Evolutionary conservation across 2,888 invertebrate genomes (phyloP).

Genomic region (Mythimna pallens): DNA sequence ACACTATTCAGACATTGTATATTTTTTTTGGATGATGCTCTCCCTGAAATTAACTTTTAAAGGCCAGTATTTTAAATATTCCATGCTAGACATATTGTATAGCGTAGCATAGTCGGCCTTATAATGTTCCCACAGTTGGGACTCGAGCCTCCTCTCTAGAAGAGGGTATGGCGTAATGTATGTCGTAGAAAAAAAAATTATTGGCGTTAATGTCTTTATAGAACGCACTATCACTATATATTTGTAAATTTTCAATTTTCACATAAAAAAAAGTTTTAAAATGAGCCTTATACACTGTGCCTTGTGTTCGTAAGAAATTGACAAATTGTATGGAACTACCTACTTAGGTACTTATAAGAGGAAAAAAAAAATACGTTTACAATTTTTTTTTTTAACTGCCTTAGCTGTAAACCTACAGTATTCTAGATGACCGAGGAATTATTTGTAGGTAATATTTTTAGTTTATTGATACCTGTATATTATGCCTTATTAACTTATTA

Average conservation of each 20-base stretch:
- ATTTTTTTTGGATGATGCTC: slow-evolving; percentile 10
- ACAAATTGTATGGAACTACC: slow-evolving; percentile 19
- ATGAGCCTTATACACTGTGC: slow-evolving; percentile 51
- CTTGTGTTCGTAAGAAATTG: slow-evolving; percentile 38
- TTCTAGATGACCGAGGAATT: slow-evolving; percentile 21
- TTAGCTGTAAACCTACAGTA: background rate
- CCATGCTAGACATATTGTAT: background rate
- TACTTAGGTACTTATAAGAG: background rate
- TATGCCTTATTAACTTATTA: background rate
- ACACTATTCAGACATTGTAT: slow-evolving; percentile 45
- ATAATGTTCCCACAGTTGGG: too few relatives aligned
- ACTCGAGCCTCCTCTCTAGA: too few relatives aligned
- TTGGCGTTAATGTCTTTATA: background rate
- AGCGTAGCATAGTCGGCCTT: too few relatives aligned
- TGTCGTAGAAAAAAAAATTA: background rate
- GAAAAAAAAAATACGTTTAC: background rate
- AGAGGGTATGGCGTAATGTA: background rate
- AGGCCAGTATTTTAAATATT: slow-evolving; percentile 18
- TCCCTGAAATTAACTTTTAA: slow-evolving; percentile 5
- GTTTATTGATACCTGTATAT: background rate
- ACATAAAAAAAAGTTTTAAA: slow-evolving; percentile 1
- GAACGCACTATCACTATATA: background rate
- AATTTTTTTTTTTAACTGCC: background rate
- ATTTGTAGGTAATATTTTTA: slow-evolving; percentile 16
- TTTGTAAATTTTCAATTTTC: slow-evolving; percentile 11